Evolutionary conservation across 1,140 invertebrate species (phyloP).

Genomic region (Oreohelix idahoensis): DNA sequence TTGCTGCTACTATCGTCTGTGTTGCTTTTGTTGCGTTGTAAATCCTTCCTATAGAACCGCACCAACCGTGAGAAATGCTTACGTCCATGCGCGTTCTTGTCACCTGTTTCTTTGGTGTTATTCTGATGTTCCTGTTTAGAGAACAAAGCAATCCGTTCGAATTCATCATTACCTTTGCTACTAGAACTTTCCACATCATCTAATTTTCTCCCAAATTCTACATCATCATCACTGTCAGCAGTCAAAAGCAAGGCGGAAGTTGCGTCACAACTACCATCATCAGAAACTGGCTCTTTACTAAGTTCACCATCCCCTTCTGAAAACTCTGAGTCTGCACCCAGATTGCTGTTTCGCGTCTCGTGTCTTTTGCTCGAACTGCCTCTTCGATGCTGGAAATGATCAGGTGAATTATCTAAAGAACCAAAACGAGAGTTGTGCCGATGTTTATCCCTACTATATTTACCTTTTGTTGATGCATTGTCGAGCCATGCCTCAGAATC

Average conservation of each 20-base stretch:
- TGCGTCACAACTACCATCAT: neutral
- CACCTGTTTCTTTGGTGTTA: too few species aligned
- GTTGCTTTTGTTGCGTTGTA: neutral
- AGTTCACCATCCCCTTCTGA: neutral
- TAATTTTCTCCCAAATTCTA: neutral
- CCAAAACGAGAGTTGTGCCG: too few species aligned
- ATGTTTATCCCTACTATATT: too few species aligned
- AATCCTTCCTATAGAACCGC: neutral
- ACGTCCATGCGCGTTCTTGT: neutral
- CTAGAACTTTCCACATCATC: neutral
- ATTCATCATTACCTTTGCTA: neutral
- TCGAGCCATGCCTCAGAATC: too few species aligned
- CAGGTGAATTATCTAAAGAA: neutral
- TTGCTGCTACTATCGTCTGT: neutral
- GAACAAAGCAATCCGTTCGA: neutral
- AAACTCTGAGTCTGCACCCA: neutral
- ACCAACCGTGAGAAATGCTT: neutral
- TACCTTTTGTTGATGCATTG: too few species aligned
- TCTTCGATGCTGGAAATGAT: neutral
- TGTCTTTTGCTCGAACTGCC: neutral
- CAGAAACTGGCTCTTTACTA: neutral
- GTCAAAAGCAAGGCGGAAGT: neutral
- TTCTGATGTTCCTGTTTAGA: neutral
- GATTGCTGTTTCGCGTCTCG: neutral
- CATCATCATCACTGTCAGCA: neutral